Conservation (phyloP, 2,113 vertebrate species). For the Potamarius usumacintae region DNA sequence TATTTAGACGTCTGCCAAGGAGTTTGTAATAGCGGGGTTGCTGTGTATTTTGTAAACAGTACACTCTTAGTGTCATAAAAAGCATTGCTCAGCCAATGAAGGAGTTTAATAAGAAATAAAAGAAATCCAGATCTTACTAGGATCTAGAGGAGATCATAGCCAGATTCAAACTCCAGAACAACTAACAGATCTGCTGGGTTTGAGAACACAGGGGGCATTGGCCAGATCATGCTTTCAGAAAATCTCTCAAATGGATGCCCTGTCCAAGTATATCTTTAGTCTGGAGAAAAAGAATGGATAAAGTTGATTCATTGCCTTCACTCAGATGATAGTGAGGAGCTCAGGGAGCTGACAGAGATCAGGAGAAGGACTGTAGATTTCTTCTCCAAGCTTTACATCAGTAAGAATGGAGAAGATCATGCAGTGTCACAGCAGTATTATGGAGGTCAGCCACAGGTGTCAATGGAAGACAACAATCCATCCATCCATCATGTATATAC, state of each 20-base stretch:
- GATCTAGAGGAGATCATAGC: neutral
- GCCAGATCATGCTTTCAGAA: neutral
- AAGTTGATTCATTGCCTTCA: constrained; percentile 18
- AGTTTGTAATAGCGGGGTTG: no score
- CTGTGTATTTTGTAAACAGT: neutral
- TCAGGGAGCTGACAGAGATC: neutral
- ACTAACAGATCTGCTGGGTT: neutral
- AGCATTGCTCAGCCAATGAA: neutral
- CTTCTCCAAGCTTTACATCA: constrained; percentile 1
- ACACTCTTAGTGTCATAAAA: neutral
- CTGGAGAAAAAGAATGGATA: constrained; percentile 27
- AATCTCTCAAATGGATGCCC: neutral
- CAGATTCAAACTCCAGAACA: neutral
- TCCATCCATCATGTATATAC: no score
- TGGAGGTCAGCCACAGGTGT: neutral
- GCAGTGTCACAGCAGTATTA: neutral
- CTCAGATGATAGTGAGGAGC: neutral
- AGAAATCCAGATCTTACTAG: neutral
- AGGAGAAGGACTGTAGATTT: neutral
- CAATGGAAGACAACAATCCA: neutral
- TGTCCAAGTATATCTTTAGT: constrained; percentile 2
- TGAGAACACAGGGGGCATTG: neutral
- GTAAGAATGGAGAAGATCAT: neutral
- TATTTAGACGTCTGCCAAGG: no score
- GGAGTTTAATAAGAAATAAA: neutral